Base-by-base conservation (phyloP, 2,888 invertebrate species). In the Catocala nupta region DNA sequence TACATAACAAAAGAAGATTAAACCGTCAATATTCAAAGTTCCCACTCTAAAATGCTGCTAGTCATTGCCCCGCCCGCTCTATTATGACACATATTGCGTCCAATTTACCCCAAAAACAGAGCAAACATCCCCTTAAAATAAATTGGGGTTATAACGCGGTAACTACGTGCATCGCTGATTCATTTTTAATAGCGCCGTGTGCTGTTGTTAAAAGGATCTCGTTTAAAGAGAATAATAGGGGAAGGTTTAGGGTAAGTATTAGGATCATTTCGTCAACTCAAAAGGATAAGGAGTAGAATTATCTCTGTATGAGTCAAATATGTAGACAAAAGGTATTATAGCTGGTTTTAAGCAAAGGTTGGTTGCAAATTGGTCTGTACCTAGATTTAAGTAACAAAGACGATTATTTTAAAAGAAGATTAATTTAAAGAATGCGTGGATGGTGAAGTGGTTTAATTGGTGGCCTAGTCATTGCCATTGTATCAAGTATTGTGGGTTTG, bases 111-210 rank as follows among this genome's bases (percentile, higher is more conserved):
- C 34, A 55, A 64, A 63, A 65, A 65, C 47, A 25, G 8, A 43
- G 12, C 48, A 58, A 63, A 67, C 51, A 61, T 48, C 34, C 62
- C 6, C 56, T 56, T 53, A 60, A 59, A 70, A 71, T 63, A 64
- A 74, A 75, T 68, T 70, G 62, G 53, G 59, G 59, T 61, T 55
- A 60, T 10, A 60, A 57, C 49, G 39, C 66, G 43, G 55, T 63
- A 58, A 65, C 13, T 65, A 63, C 58, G 36, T 73, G 65, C 62
- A 68, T 63, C 52, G 48, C 49, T 68, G 67, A 75, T 75, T 71
- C 64, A 75, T 68, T 75, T 75, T 72, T 75, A 75, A 75, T 68
- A 64, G 67, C 64, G 5, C 44, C 49, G 56, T 71, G 47, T 54
- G 47, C 47, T 54, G 47, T 36, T 63, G 74, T 74, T 70, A 61